Conservation (phyloP, 2,888 invertebrate genomes). For the Diloba caeruleocephala region DNA sequence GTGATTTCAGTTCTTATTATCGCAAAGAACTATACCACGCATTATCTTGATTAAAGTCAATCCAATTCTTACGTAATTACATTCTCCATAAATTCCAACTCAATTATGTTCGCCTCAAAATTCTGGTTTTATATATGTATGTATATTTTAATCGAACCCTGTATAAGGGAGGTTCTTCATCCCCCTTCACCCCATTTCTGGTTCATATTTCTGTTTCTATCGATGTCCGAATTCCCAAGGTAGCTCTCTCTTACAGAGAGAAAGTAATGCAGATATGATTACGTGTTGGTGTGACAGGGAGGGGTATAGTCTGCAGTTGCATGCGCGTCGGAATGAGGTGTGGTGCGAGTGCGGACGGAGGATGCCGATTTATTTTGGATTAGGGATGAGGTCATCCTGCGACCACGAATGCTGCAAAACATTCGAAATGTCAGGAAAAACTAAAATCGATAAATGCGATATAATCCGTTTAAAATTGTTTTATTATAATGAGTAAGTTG, state of each 20-base stretch:
- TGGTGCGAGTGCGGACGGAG: constrained; percentile 46
- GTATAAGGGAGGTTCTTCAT: neutral
- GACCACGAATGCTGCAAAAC: no score
- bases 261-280: constrained; percentile 34
- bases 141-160: constrained; percentile 28
- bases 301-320: constrained; percentile 48
- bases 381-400: no score
- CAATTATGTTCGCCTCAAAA: no score
- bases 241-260: constrained; percentile 42
- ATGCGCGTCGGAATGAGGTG: constrained; percentile 37
- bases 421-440: no score
- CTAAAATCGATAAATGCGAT: no score
- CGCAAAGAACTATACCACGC: no score
- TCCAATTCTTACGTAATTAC: no score
- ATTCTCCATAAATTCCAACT: no score
- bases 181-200: constrained; percentile 28
- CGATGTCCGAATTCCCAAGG: constrained; percentile 47
- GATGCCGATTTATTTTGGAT: neutral
- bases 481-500: no score
- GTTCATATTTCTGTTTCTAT: constrained; percentile 41
- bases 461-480: no score
- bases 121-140: neutral
- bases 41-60: no score
- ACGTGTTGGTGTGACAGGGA: constrained; percentile 42
- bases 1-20: no score